phyloP scores from a whole-genome alignment of 2,888 invertebrate species.

The Rotaria sp. region DNA sequence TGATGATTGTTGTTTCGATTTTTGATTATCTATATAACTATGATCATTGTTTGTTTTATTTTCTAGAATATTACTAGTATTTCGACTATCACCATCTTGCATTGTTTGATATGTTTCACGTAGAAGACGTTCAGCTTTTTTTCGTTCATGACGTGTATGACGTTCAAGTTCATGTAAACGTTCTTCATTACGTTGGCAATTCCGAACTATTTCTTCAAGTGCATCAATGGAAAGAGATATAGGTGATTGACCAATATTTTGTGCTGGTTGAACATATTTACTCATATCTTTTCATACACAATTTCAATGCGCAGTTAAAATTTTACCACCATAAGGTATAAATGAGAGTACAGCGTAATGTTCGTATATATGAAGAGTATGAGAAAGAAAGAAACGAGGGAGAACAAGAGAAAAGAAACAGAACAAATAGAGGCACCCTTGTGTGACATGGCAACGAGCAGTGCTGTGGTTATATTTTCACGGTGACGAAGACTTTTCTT shows the following conservation, averaged over 20 bases:
- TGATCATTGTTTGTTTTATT: neutral
- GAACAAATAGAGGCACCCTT: neutral
- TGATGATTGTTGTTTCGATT: neutral
- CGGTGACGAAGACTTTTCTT: neutral
- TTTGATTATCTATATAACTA: neutral
- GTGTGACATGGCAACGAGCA: conserved; percentile 12
- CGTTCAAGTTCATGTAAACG: conserved; percentile 21
- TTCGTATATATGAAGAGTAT: neutral
- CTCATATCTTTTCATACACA: neutral
- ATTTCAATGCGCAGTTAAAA: neutral
- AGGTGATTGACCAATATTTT: neutral
- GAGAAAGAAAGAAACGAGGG: neutral
- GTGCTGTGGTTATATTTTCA: neutral
- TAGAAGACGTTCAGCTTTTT: conserved; percentile 22
- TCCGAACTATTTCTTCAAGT: neutral
- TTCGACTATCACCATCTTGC: neutral
- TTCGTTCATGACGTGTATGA: conserved; percentile 9
- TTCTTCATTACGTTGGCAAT: conserved; percentile 14
- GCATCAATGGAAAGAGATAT: neutral
- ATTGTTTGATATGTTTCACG: neutral
- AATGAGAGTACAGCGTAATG: neutral
- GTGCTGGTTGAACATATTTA: neutral
- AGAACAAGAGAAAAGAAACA: neutral
- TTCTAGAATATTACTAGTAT: neutral
- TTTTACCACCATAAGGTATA: neutral